Conservation (phyloP, 2,113 vertebrate genomes). For the Cyphomyrus plagiostoma region DNA sequence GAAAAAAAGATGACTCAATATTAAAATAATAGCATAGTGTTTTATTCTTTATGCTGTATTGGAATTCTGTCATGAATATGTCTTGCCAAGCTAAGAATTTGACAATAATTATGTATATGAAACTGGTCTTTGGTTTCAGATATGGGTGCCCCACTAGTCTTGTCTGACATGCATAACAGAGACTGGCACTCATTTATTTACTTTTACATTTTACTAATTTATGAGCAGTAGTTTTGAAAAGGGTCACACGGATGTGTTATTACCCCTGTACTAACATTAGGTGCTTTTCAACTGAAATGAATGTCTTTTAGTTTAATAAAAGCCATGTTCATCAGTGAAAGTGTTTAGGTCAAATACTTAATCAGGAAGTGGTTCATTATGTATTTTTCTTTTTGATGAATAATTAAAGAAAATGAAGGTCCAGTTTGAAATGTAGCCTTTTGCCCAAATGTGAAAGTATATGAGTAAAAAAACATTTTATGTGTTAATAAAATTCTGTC, state of each 20-base stretch:
- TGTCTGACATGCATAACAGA: not conserved
- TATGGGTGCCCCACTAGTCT: not conserved
- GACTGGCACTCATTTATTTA: not conserved
- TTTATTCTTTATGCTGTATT: not conserved
- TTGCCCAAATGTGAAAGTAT: not conserved
- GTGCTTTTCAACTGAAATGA: not conserved
- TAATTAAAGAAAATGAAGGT: not conserved
- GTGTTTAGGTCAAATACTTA: not conserved
- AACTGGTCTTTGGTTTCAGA: not conserved
- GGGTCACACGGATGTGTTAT: not conserved
- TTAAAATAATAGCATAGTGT: not conserved
- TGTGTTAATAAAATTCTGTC: not conserved
- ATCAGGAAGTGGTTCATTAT: not conserved
- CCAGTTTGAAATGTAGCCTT: not conserved
- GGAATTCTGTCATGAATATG: not conserved
- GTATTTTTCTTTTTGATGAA: not conserved
- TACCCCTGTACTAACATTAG: not conserved
- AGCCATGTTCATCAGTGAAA: not conserved
- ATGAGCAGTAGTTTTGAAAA: not conserved
- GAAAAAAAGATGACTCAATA: not conserved
- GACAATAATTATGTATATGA: not conserved
- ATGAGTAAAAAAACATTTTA: not conserved
- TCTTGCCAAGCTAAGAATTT: not conserved
- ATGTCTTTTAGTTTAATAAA: constrained; percentile 8
- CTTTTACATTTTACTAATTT: not conserved